These are phyloP conservation scores for Luehdorfia chinensis DNA, from an alignment of 1,140 invertebrate species.

Conservation along the genomic window DNA sequence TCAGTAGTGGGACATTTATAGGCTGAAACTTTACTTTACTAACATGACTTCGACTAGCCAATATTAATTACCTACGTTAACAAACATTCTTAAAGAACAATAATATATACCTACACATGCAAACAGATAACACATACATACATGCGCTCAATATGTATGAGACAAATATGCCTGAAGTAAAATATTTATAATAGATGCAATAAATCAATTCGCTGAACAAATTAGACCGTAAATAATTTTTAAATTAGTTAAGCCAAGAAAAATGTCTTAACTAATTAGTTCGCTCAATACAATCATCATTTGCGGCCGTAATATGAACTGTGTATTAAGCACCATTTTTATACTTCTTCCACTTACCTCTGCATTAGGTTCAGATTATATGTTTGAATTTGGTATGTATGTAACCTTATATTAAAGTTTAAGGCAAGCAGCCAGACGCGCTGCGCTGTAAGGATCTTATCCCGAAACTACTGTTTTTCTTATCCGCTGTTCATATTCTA, in stretches of 20 bases:
- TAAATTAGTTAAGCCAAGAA: neutral
- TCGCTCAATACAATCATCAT: neutral
- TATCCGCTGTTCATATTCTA: no score
- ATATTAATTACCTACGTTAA: no score
- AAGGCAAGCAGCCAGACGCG: neutral
- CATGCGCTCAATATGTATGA: no score
- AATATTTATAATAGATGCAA: no score
- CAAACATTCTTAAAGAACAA: no score
- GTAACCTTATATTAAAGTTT: neutral
- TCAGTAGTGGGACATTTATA: no score
- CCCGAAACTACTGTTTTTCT: neutral
- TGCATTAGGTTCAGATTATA: constrained; percentile 6
- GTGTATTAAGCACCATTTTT: constrained; percentile 4
- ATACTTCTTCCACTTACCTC: constrained; percentile 1
- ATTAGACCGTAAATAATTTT: constrained; percentile 8
- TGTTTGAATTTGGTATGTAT: constrained; percentile 29
- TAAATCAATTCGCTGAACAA: constrained; percentile 2
- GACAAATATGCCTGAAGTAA: no score
- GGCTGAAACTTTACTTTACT: no score
- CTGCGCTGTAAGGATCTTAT: no score
- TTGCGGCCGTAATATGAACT: constrained; percentile 7
- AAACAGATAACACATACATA: no score
- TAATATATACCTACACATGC: no score
- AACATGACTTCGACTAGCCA: no score
- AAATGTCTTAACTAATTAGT: neutral